A percentile compares a stretch with the other conserved stretches of the same genome.
Conservation (phyloP, 2,888 invertebrate genomes). For the Abrostola tripartita region DNA sequence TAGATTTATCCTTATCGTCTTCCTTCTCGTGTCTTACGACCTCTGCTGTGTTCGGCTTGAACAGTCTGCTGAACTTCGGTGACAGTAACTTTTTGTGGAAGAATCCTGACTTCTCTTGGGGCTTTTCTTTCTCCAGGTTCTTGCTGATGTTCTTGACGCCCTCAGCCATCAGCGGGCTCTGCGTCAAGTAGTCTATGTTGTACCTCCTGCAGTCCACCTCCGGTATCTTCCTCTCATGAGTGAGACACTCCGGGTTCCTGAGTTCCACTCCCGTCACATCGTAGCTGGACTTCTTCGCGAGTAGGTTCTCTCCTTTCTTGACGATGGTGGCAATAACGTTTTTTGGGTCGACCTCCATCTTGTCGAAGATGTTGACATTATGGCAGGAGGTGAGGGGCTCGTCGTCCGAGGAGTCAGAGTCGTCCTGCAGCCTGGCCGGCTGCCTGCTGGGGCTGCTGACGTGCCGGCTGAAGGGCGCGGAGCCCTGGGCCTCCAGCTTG, state of each 20-base stretch:
- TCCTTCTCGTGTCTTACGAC: constrained; percentile 65
- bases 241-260: constrained; percentile 60
- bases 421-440: constrained; percentile 58
- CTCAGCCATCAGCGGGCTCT: constrained; percentile 66
- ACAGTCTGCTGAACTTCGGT: constrained; percentile 80
- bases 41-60: constrained; percentile 75
- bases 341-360: constrained; percentile 68
- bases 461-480: constrained; percentile 71
- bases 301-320: constrained; percentile 67
- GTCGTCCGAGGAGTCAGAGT: constrained; percentile 57
- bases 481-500: constrained; percentile 63
- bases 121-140: constrained; percentile 61
- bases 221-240: constrained; percentile 65
- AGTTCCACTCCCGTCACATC: constrained; percentile 71
- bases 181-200: constrained; percentile 73
- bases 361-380: constrained; percentile 61
- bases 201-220: constrained; percentile 71
- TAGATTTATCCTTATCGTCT: constrained; percentile 73
- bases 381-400: constrained; percentile 62
- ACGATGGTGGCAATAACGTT: constrained; percentile 64
- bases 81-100: constrained; percentile 81
- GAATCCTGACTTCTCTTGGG: constrained; percentile 72
- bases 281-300: constrained; percentile 73
- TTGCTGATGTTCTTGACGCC: constrained; percentile 72
- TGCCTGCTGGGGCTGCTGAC: constrained; percentile 73